Conservation (phyloP, 1,140 invertebrate genomes). For the Lepidostoma basale region DNA sequence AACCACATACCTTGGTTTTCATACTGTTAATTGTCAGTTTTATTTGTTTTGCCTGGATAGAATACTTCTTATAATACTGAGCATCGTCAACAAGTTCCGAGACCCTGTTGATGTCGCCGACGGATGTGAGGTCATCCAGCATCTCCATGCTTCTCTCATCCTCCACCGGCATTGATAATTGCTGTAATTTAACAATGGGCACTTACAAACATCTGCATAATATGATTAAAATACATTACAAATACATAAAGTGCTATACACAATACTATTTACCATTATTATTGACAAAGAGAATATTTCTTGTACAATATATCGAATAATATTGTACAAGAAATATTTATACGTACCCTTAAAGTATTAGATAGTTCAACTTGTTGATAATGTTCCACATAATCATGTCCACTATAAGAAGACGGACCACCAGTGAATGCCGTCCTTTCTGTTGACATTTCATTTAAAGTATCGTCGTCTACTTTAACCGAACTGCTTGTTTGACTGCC, state of each 20-base stretch:
- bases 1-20: constrained; percentile 9
- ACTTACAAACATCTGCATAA: neutral
- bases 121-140: constrained; percentile 19
- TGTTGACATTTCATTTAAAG: neutral
- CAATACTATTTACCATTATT: neutral
- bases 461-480: neutral
- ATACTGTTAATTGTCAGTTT: constrained; percentile 5
- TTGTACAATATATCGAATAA: too few species aligned
- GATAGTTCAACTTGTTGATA: constrained; percentile 4
- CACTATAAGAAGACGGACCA: neutral
- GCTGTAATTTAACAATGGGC: neutral
- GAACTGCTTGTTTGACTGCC: neutral
- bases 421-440: neutral
- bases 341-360: constrained; percentile 10
- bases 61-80: constrained; percentile 9
- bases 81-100: constrained; percentile 5
- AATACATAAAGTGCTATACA: neutral
- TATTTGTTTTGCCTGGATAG: neutral
- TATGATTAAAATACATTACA: neutral
- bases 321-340: neutral
- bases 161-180: neutral
- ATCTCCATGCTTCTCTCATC: constrained; percentile 3
- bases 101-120: constrained; percentile 15
- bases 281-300: too few species aligned
- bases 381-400: neutral